Percentiles rank a stretch among this genome's conserved stretches.
Evolutionary conservation across 2,113 vertebrate genomes (phyloP).

Genomic region (Siphamia tubifer): DNA sequence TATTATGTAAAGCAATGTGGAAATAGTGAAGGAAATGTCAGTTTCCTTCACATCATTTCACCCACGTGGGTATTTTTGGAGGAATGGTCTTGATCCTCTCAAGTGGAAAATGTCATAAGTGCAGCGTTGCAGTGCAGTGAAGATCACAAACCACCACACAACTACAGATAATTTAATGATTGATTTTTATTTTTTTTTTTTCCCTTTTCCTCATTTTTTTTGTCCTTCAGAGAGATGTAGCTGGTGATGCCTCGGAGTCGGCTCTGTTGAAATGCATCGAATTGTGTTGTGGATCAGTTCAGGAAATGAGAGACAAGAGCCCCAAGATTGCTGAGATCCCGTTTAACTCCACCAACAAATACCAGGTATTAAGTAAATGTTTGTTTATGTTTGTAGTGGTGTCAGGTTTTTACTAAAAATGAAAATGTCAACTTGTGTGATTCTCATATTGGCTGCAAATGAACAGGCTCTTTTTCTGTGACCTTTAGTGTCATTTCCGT

Average conservation of each 20-base stretch:
- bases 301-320: slow-evolving; percentile 85
- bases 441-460: background rate
- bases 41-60: too few relatives aligned
- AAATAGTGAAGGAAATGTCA: too few relatives aligned
- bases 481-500: too few relatives aligned
- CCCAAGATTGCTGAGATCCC: slow-evolving; percentile 90
- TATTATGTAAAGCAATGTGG: too few relatives aligned
- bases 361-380: slow-evolving; percentile 81
- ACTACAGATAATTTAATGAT: too few relatives aligned
- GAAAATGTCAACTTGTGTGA: background rate
- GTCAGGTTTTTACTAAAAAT: background rate
- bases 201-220: background rate
- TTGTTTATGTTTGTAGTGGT: background rate
- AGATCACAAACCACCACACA: too few relatives aligned
- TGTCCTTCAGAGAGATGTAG: slow-evolving; percentile 84
- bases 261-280: slow-evolving; percentile 95
- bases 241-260: slow-evolving; percentile 91
- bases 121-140: too few relatives aligned
- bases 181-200: background rate
- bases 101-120: too few relatives aligned
- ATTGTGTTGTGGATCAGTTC: slow-evolving; percentile 90
- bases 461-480: background rate
- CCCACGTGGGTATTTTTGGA: too few relatives aligned
- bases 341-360: slow-evolving; percentile 97
- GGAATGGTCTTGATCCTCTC: too few relatives aligned